Base-by-base conservation (phyloP, 1,140 invertebrate species). In the Sycobia sp. region DNA sequence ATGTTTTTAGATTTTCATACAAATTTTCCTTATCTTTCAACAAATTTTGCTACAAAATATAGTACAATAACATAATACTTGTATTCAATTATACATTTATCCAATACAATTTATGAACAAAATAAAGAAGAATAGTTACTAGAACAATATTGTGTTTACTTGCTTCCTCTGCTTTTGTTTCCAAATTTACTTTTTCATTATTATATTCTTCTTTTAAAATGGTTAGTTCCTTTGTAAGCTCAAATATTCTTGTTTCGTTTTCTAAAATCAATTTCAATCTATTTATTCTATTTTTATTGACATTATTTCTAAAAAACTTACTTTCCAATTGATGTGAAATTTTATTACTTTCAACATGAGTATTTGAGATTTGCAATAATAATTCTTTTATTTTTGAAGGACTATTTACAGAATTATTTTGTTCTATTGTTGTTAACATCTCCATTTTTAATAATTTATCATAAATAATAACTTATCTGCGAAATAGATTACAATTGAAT, bases 21-120 rank as follows among this genome's bases (percentile, higher is more conserved):
- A 67, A 46, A 16, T 59, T 63, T 3, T 62, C 56, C n/a, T 54
- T 68, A 1, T 70, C 69, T 43, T 9, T 22, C 25, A 68, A 36
- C 11, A 72, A 32, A 10, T 65, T 27, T 53, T 32, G 3, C 70
- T 73, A n/a, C 22, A 54, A 18, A 22, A 2, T n/a, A 43, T 8
- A 7, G 10, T 38, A 38, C 13, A 29, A 36, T 10, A 34, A 38
- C 18, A 18, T 34, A 51, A 51, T 3, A 32, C 11, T 7, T 7
- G 5, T 7, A 7, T 32, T 32, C 11, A 11, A 32, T 7, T 4
- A 4, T 32, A 32, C 11, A 7, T 32, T 32, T 32, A 11, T 32
- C 4, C 11, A 32, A 49, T 9, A 29, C 4, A 29, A 29, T 23
- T 13, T 1, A 1, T 22, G 11, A 11, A 44, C 23, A 16, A 16